Conservation (phyloP, 2,797 vertebrate genomes). For the Paguma larvata region DNA sequence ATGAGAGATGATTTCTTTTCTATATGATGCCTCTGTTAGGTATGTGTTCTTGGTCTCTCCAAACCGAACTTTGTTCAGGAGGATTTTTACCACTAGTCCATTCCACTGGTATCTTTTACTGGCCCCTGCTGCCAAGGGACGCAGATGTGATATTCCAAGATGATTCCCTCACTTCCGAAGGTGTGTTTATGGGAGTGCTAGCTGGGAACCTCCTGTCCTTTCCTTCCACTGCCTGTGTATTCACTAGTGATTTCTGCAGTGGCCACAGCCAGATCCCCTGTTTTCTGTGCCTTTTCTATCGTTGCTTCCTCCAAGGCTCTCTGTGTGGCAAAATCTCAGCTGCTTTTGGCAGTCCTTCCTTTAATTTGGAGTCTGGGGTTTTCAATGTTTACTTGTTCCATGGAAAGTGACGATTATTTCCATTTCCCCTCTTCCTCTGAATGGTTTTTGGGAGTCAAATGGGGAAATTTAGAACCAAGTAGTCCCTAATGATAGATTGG, state of each 20-base stretch:
- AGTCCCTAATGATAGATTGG: background rate
- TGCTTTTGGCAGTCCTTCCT: background rate
- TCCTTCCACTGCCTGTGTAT: background rate
- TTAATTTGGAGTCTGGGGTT: constrained; percentile 1
- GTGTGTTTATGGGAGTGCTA: background rate
- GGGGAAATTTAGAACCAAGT: background rate
- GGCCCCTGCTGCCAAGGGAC: background rate
- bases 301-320: background rate
- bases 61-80: background rate
- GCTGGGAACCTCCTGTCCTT: background rate
- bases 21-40: rapidly evolving
- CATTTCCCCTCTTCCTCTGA: background rate
- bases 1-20: background rate
- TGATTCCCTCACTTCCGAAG: background rate
- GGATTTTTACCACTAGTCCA: background rate
- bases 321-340: background rate
- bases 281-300: background rate
- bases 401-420: constrained; percentile 11
- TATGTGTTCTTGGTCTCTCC: background rate
- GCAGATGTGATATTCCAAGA: background rate
- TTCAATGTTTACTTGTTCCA: background rate
- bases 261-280: background rate
- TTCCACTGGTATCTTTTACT: background rate
- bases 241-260: background rate
- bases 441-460: background rate